Evolutionary conservation across 2,888 invertebrate species (phyloP).

Genomic region (Trilocha varians): DNA sequence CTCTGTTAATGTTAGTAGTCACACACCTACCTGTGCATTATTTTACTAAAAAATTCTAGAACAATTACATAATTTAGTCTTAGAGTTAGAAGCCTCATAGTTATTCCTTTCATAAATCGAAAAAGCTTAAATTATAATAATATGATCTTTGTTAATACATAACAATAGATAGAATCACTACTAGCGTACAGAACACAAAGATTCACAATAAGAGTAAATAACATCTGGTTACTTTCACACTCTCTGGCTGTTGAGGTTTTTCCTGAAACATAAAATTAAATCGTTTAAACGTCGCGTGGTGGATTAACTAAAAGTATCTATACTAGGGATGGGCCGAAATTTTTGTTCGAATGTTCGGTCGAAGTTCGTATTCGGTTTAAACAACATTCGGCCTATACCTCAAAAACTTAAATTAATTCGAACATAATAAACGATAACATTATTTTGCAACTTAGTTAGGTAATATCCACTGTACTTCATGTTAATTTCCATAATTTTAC

Average conservation of each 20-base stretch:
- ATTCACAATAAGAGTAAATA: not conserved
- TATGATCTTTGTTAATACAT: not conserved
- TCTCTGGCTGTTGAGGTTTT: not conserved
- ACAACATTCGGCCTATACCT: too few relatives aligned
- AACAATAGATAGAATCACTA: not conserved
- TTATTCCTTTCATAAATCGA: not conserved
- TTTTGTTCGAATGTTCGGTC: too few relatives aligned
- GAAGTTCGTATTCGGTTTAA: too few relatives aligned
- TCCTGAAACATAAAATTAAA: not conserved
- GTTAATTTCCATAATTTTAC: too few relatives aligned
- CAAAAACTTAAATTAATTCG: too few relatives aligned
- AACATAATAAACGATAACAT: too few relatives aligned
- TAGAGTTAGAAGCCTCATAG: not conserved
- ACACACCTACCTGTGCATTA: not conserved
- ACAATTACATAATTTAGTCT: not conserved
- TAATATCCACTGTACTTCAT: too few relatives aligned
- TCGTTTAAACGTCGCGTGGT: too few relatives aligned
- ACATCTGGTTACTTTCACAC: not conserved
- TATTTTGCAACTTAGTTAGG: too few relatives aligned
- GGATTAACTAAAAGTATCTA: too few relatives aligned
- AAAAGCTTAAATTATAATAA: not conserved
- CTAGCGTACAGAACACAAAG: not conserved
- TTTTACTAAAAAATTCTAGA: not conserved
- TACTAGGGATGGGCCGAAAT: too few relatives aligned
- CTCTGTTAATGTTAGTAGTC: too few relatives aligned